phyloP scores from a whole-genome alignment of 2,797 vertebrate genomes.

The Lepidocolaptes lacrymiger region DNA sequence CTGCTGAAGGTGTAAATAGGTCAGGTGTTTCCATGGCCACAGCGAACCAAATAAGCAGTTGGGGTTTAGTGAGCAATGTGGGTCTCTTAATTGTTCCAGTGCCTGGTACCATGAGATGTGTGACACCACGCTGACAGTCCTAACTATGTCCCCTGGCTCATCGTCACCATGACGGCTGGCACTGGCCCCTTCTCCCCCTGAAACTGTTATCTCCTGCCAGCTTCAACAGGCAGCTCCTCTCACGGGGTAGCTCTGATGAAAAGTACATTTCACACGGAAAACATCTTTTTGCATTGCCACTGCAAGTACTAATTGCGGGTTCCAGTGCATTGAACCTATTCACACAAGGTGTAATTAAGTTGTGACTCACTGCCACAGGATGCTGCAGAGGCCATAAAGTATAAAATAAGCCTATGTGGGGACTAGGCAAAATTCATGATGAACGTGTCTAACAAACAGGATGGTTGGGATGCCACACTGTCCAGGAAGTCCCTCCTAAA shows the following conservation, averaged over 20 bases:
- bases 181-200: background rate
- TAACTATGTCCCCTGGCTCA: background rate
- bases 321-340: conserved; percentile 17
- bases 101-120: background rate
- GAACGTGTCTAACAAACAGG: background rate
- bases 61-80: background rate
- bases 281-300: background rate
- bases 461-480: background rate
- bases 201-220: background rate
- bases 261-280: conserved; percentile 25
- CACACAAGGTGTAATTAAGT: conserved; percentile 40
- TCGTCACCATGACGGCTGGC: fast-evolving
- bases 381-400: conserved; percentile 1
- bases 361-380: conserved; percentile 53
- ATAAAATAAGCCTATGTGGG: background rate
- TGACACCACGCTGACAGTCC: background rate
- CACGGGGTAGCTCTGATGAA: background rate
- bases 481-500: background rate
- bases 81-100: background rate
- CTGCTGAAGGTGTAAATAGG: background rate
- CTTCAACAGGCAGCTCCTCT: background rate
- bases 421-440: background rate
- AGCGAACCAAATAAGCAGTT: background rate
- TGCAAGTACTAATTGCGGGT: conserved; percentile 23
- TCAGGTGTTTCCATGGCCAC: conserved; percentile 37